Base-by-base conservation (phyloP, 2,888 invertebrate genomes). In the Drosophila heteroneura region DNA sequence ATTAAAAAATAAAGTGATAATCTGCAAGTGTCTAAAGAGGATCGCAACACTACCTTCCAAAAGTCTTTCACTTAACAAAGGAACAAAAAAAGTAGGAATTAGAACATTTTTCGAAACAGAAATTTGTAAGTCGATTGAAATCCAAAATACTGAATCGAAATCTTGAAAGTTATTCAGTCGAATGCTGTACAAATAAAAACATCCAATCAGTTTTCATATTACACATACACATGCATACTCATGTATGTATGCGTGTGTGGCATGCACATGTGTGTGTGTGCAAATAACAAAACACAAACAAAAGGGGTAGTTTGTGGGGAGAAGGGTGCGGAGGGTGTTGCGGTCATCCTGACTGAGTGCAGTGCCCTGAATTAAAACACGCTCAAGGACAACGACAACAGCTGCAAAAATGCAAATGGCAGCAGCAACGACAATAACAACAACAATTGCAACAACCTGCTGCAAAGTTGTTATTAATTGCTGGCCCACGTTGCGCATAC, bases 311-410 rank as follows among this genome's bases (percentile, higher is more conserved):
- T 1, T 28, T 39, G n/a, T 30, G 44, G 16, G 2, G 14, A 9
- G 3, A 14, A 32, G 26, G 28, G n/a, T 19, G 30, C 3, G 10
- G 37, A 5, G 47, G 26, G 35, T 6, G 41, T 84, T 85, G 82
- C 82, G 89, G 79, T 83, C 83, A 80, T 79, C 75, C 78, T 69
- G 61, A 62, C 75, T 60, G 87, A 91, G 92, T 92, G 92, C 92
- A 92, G 82, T 92, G 92, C 89, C 92, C 92, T 91, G 90, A 89
- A 87, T 87, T 85, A 79, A 79, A 83, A 81, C 76, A 82, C 85
- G 83, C 82, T 70, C 92, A 92, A 92, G 92, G 92, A 91, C 92
- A 91, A 63, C 78, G 59, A 57, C 64, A 74, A 67, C 61, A 68
- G 51, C 60, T 72, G 39, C 73, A 81, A 49, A 76, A 76, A 58